Evolutionary conservation across 2,113 vertebrate genomes (phyloP).

Genomic region (Hepsetus odoe): DNA sequence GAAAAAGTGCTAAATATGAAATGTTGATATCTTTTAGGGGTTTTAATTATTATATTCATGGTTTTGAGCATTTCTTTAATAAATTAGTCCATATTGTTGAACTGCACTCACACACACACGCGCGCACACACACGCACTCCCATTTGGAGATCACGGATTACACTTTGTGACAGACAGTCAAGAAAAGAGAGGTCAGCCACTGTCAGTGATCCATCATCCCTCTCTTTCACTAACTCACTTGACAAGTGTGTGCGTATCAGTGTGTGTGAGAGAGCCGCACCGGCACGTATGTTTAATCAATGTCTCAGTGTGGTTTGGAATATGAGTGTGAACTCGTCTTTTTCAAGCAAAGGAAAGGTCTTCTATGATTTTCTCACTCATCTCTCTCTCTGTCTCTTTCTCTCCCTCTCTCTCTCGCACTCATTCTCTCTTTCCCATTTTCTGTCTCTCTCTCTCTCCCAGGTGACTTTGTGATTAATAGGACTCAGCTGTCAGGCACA

Average conservation of each 20-base stretch:
- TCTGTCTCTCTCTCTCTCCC: slow-evolving; percentile 36
- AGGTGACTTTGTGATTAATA: slow-evolving; percentile 75
- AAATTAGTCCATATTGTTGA: not conserved
- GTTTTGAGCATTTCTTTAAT: too few relatives aligned
- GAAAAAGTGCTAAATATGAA: too few relatives aligned
- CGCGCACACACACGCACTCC: not conserved
- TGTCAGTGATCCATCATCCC: slow-evolving; percentile 42
- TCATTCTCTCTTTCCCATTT: too few relatives aligned
- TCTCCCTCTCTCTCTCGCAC: slow-evolving; percentile 45
- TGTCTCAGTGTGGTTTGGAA: slow-evolving; percentile 42
- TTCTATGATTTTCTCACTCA: slow-evolving; percentile 32
- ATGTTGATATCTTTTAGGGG: too few relatives aligned
- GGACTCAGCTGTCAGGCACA: slow-evolving; percentile 70
- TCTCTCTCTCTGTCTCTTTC: slow-evolving; percentile 62
- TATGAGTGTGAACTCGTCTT: slow-evolving; percentile 30
- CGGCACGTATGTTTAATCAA: slow-evolving; percentile 28
- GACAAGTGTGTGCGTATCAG: not conserved
- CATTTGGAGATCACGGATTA: slow-evolving; percentile 39
- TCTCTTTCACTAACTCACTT: not conserved
- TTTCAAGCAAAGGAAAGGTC: slow-evolving; percentile 30
- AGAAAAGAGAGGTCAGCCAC: slow-evolving; percentile 43
- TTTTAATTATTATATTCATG: too few relatives aligned
- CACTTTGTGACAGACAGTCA: slow-evolving; percentile 42
- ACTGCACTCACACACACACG: slow-evolving; percentile 26
- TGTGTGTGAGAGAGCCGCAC: not conserved